Evolutionary conservation across 2,113 vertebrate genomes (phyloP).

Genomic region (Podarcis cretensis): DNA sequence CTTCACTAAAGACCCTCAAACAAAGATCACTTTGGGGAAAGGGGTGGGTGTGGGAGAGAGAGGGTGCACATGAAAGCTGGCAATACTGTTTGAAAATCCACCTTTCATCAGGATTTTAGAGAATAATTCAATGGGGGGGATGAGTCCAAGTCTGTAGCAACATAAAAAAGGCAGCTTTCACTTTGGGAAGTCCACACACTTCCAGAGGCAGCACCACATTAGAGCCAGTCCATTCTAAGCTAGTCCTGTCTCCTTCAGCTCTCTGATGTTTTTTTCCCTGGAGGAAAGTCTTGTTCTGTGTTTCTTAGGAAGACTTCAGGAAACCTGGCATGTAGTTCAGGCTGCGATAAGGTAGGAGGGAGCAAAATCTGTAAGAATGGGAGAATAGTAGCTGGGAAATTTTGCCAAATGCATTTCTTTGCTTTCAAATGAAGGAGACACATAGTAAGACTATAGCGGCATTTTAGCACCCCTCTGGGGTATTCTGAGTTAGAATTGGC

Average conservation of each 20-base stretch:
- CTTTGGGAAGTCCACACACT: background rate
- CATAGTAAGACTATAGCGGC: no score
- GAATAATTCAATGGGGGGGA: constrained; percentile 14
- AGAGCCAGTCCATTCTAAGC: background rate
- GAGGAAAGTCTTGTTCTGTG: background rate
- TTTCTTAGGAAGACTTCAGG: constrained; percentile 16
- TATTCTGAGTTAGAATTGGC: no score
- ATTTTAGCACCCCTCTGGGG: no score
- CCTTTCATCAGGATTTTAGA: constrained; percentile 1
- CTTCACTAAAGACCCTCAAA: background rate
- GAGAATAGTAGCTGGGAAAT: background rate
- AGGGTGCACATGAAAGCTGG: background rate
- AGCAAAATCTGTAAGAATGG: background rate
- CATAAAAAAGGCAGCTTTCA: background rate
- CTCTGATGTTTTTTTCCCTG: background rate
- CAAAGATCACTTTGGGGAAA: background rate
- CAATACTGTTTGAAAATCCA: background rate
- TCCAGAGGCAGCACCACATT: background rate
- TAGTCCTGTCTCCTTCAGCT: background rate
- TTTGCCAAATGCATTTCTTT: background rate
- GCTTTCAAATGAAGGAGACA: background rate
- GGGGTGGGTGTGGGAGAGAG: background rate
- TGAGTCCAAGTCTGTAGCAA: background rate
- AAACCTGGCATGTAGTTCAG: constrained; percentile 32
- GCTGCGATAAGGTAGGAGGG: background rate